Percentiles rank a stretch among this genome's conserved stretches.
phyloP scores from a whole-genome alignment of 2,113 vertebrate species.

The Apteryx mantelli region DNA sequence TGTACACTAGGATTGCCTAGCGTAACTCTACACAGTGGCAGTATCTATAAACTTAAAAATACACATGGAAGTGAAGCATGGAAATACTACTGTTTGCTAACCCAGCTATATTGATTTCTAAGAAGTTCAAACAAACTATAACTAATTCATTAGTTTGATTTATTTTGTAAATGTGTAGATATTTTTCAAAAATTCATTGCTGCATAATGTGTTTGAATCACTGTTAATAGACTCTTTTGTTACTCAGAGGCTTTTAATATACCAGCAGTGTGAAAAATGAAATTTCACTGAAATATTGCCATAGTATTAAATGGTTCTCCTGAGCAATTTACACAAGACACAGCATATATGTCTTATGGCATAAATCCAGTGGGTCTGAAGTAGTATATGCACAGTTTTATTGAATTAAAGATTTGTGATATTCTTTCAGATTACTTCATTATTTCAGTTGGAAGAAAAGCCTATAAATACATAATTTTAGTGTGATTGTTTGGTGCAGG shows the following conservation, averaged over 20 bases:
- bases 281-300: neutral
- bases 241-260: neutral
- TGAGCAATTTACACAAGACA: neutral
- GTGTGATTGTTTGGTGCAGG: neutral
- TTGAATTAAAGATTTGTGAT: neutral
- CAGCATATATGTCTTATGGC: neutral
- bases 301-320: neutral
- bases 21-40: neutral
- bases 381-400: neutral
- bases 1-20: neutral
- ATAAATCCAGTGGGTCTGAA: neutral
- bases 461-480: neutral
- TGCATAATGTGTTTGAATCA: neutral
- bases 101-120: neutral
- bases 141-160: neutral
- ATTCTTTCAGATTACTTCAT: neutral
- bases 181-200: constrained; percentile 31
- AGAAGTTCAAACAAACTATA: neutral
- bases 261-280: neutral
- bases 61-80: neutral
- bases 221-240: neutral
- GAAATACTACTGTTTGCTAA: neutral
- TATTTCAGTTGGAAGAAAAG: neutral
- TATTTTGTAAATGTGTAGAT: constrained; percentile 39
- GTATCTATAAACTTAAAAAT: constrained; percentile 20